Base-by-base conservation (phyloP, 2,797 vertebrate genomes). In the Gobionotothen gibberifrons region DNA sequence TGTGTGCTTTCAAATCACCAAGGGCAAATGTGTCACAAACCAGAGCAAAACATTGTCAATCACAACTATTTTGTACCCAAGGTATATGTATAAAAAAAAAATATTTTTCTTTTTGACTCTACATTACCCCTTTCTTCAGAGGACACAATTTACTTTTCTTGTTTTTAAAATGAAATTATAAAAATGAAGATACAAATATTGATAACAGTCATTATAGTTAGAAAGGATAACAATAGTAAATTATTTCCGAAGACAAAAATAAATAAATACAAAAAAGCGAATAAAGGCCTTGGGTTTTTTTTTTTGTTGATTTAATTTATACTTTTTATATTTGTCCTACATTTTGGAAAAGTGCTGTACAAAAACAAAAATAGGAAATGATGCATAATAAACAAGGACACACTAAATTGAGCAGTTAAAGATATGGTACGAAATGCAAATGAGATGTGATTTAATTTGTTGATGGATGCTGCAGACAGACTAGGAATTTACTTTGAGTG, bases 361-460 rank as follows among this genome's bases (percentile, higher is more conserved):
- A 40, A 46, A 72, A 67, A 16, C 0, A 44, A 13, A 1, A 49
- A 21, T 8, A 19, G 49, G 10, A 32, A 65, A 47, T 39, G 14
- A 69, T 36, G 17, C 43, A 53, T 53, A 32, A 46, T 32, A 36
- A 77, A 74, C 53, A 56, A 72, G 59, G 54, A 47, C 72, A 75
- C 5, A 8, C 36, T 42, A 54, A 42, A 54, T 36, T 36, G 32
- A 36, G 32, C 7, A 36, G 32, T 32, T 32, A 36, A 61, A 60
- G 49, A 55, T 48, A 17, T 0, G 3, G 49, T 8, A 12, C 8
- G 26, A 40, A 48, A 32, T 32, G 32, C 32, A 32, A 32, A 32
- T 32, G 32, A 32, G 32, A 32, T 32, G 32, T 32, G 32, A 32
- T 8, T 32, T 2, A 32, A 6, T 32, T 32, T 32, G 5, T 32